Evolutionary conservation across 2,888 invertebrate species (phyloP).

Genomic region (Cheilosia pagana): DNA sequence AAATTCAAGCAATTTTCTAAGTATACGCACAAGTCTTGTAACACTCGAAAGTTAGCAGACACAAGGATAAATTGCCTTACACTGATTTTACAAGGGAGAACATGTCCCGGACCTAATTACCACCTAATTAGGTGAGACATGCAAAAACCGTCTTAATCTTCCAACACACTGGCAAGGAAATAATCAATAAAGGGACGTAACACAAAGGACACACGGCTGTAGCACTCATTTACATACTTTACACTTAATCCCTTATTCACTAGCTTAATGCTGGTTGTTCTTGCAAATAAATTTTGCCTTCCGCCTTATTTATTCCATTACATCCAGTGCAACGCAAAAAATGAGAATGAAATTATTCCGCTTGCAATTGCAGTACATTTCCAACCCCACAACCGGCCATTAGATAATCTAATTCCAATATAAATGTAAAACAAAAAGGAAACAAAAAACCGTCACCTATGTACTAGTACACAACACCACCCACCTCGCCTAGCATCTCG

Average conservation of each 20-base stretch:
- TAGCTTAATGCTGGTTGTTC: background rate
- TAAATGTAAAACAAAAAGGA: background rate
- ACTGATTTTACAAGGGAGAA: constrained; percentile 3
- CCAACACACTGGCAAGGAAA: constrained; percentile 2
- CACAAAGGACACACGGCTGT: background rate
- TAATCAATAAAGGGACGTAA: constrained; percentile 36
- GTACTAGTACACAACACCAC: constrained; percentile 61
- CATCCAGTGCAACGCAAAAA: constrained; percentile 27
- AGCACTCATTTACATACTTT: background rate
- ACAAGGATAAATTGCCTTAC: constrained; percentile 19
- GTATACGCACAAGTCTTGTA: background rate
- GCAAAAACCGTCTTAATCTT: constrained; percentile 1
- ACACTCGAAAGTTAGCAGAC: background rate
- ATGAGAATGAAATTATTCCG: constrained; percentile 38
- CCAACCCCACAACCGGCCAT: background rate
- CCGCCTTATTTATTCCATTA: constrained; percentile 16
- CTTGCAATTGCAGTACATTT: constrained; percentile 43
- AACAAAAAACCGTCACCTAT: constrained; percentile 51
- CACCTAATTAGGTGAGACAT: constrained; percentile 9
- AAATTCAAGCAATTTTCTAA: background rate
- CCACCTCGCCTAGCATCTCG: constrained; percentile 79
- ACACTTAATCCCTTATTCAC: background rate
- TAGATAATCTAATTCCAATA: constrained; percentile 42
- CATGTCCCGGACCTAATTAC: background rate
- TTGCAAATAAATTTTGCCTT: background rate